Conservation (phyloP, 2,113 vertebrate genomes). For the Pleuronectes platessa region DNA sequence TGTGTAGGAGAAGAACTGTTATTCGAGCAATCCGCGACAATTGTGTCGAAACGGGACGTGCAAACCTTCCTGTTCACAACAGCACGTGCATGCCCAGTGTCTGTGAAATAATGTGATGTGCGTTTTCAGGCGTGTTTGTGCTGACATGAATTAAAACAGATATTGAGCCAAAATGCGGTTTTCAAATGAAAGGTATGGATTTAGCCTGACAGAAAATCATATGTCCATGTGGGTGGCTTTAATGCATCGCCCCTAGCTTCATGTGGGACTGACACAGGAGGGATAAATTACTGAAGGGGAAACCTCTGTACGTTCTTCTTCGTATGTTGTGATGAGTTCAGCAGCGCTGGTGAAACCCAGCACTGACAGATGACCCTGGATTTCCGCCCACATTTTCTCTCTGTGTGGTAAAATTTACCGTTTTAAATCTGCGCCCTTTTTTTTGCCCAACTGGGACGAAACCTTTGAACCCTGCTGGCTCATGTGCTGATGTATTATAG, state of each 20-base stretch:
- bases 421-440: constrained; percentile 33
- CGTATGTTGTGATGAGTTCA: constrained; percentile 37
- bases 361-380: constrained; percentile 28
- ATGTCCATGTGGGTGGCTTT: constrained; percentile 41
- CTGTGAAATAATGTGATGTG: too few species aligned
- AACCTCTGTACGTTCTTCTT: constrained; percentile 18
- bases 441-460: constrained; percentile 31
- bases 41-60: too few species aligned
- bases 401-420: constrained; percentile 35
- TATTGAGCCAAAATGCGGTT: too few species aligned
- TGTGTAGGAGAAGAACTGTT: too few species aligned
- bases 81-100: too few species aligned
- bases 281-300: constrained; percentile 19
- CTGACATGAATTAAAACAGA: too few species aligned
- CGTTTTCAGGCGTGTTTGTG: too few species aligned
- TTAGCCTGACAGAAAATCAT: background rate
- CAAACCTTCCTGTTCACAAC: too few species aligned
- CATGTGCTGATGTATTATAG: constrained; percentile 38
- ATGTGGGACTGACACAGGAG: constrained; percentile 28
- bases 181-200: background rate
- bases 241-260: constrained; percentile 4
- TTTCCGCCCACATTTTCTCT: constrained; percentile 3
- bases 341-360: constrained; percentile 36
- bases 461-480: constrained; percentile 54
- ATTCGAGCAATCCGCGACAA: too few species aligned